Evolutionary conservation across 1,140 invertebrate species (phyloP).

Genomic region (Drosophila leontia): DNA sequence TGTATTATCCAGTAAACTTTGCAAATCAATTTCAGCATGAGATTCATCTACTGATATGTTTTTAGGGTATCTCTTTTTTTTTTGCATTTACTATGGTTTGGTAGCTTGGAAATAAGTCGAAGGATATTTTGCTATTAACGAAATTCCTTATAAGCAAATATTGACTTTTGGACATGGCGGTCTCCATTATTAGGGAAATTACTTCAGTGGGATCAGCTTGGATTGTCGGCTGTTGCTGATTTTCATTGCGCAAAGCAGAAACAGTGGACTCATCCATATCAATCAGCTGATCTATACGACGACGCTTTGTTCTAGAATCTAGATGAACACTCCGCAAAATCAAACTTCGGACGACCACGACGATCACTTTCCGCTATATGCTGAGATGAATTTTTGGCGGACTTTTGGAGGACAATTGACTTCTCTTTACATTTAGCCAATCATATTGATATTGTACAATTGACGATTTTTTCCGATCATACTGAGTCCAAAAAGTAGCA

Average conservation of each 20-base stretch:
- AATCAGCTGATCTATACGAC: background rate
- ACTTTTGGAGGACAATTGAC: background rate
- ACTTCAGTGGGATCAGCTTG: conserved; percentile 1
- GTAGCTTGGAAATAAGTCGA: conserved; percentile 11
- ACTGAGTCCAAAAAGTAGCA: background rate
- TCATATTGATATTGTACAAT: conserved; percentile 12
- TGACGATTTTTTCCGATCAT: background rate
- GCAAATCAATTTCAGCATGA: conserved; percentile 1
- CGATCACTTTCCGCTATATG: background rate
- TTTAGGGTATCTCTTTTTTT: conserved; percentile 11
- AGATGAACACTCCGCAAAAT: conserved; percentile 4
- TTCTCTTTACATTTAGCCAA: background rate
- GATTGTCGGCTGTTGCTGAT: background rate
- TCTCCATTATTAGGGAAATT: conserved; percentile 12
- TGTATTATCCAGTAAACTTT: conserved; percentile 16
- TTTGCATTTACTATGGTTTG: conserved; percentile 12
- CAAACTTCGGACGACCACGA: background rate
- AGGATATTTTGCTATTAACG: conserved; percentile 8
- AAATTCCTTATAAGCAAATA: conserved; percentile 11
- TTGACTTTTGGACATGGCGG: conserved; percentile 4
- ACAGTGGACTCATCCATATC: conserved; percentile 1
- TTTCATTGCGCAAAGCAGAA: conserved; percentile 8
- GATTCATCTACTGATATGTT: conserved; percentile 15
- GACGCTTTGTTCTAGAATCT: conserved; percentile 1
- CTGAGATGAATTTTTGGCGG: background rate